phyloP scores from a whole-genome alignment of 2,888 invertebrate species.

The Ganaspis brasiliensis region DNA sequence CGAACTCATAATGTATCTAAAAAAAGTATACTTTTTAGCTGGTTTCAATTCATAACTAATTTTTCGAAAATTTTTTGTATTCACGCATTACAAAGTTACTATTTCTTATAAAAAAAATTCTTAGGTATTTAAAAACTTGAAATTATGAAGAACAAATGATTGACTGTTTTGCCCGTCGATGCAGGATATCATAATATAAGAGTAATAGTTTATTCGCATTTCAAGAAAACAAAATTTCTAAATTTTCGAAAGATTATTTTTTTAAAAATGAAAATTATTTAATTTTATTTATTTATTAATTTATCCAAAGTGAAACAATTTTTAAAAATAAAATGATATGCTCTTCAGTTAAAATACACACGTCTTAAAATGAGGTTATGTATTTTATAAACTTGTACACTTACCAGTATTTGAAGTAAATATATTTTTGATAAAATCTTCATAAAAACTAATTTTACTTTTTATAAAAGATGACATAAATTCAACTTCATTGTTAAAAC shows the following conservation, averaged over 20 bases:
- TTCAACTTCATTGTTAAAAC: background rate
- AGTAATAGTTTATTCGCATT: too few relatives aligned
- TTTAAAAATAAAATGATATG: background rate
- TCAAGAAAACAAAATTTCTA: background rate
- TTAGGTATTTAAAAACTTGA: background rate
- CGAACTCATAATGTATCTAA: slow-evolving; percentile 2
- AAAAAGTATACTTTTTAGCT: background rate
- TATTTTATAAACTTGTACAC: background rate
- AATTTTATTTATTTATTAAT: background rate
- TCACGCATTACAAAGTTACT: background rate
- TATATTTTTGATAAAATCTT: background rate
- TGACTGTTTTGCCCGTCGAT: too few relatives aligned
- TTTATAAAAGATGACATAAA: background rate
- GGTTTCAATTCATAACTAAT: background rate
- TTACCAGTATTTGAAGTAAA: background rate
- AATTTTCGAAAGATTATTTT: background rate
- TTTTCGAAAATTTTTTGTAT: background rate
- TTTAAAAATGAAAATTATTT: background rate
- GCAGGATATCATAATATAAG: too few relatives aligned
- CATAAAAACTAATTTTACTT: background rate
- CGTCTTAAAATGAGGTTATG: slow-evolving; percentile 3
- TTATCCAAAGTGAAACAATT: background rate
- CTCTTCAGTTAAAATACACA: background rate
- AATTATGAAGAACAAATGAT: background rate
- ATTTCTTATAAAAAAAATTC: too few relatives aligned